Evolutionary conservation across 2,113 vertebrate species (phyloP).

Genomic region (Diadophis punctatus): DNA sequence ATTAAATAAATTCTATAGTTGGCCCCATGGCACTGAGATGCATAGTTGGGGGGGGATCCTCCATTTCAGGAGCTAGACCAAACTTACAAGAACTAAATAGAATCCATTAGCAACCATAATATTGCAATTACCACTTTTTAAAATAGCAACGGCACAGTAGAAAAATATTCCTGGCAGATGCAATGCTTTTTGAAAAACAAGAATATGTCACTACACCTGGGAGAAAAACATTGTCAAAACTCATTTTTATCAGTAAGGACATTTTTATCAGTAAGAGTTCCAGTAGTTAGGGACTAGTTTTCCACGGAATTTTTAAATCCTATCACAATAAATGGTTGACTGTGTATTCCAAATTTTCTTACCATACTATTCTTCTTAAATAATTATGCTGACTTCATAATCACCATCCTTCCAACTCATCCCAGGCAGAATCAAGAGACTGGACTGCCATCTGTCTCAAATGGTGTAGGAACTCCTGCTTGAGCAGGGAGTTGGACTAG

Average conservation of each 20-base stretch:
- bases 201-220: neutral
- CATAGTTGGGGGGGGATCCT: neutral
- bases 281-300: neutral
- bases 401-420: neutral
- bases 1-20: neutral
- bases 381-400: conserved; percentile 30
- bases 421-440: conserved; percentile 35
- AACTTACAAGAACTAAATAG: neutral
- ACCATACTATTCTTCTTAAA: conserved; percentile 7
- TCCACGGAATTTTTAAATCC: fast-evolving
- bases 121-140: neutral
- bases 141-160: neutral
- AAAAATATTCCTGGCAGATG: neutral
- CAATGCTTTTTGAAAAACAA: neutral
- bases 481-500: no score
- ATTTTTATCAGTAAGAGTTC: no score
- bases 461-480: no score
- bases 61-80: neutral
- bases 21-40: neutral
- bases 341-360: neutral
- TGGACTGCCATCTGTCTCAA: no score
- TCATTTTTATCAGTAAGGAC: neutral
- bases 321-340: neutral
- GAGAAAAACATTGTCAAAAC: neutral
- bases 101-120: neutral